Base-by-base conservation (phyloP, 2,113 vertebrate species). In the Xiphophorus couchianus region DNA sequence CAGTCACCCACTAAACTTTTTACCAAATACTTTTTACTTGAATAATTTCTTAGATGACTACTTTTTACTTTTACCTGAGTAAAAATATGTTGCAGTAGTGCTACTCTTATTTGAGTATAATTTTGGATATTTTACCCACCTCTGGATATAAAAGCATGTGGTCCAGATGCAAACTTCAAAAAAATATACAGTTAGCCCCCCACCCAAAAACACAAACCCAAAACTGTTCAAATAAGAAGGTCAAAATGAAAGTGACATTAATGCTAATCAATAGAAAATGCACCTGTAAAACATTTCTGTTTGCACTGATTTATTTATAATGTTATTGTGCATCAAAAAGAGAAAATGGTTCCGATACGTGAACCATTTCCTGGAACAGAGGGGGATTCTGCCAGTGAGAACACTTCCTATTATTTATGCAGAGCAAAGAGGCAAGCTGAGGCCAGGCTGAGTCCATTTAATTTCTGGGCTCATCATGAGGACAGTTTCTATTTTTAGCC, bases 401-500 rank as follows among this genome's bases (percentile, higher is more conserved):
- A 86, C 78, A 80, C 80, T 78, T 61, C 27, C 51, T 37, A 72
- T 90, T 86, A 86, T 90, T 92, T 88, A 89, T 87, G 84, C 77
- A 73, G 74, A 78, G 84, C 69, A 71, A 88, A 58, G 64, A 84
- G 76, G 77, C 71, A 84, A 78, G 67, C 69, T 39, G 84, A 85
- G 76, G 78, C 80, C 69, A 78, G 69, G 82, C 73, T 78, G 81
- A 79, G 74, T 71, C 81, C 85, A 85, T 92, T 91, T 93, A 89
- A 92, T 93, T 92, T 86, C 83, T 89, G 81, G 70, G 72, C 83
- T 88, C 85, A 93, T 91, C 83, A 90, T 69, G 44, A 76, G 89
- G 90, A 90, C 87, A 86, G 84, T 93, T 92, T 92, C 89, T 90
- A 92, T 92, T 93, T 91, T 85, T 90, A 90, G 74, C 66, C 25